These are phyloP conservation scores for Spodoptera frugiperda DNA, from an alignment of 1,140 invertebrate genomes.

Conservation along the genomic window DNA sequence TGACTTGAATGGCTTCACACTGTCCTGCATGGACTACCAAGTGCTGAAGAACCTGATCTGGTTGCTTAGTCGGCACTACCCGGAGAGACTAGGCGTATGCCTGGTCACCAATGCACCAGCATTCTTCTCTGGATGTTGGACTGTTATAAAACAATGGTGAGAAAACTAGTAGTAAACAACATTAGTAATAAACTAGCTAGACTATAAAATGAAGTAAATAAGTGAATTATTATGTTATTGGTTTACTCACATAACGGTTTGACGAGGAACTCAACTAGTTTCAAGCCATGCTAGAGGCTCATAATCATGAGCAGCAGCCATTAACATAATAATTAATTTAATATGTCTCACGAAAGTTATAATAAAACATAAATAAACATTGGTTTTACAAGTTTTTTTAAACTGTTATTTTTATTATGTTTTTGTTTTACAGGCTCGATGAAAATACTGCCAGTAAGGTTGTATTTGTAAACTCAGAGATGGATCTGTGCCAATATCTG, in stretches of 20 bases:
- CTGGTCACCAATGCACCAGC: slow-evolving; percentile 90
- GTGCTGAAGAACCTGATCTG: slow-evolving; percentile 92
- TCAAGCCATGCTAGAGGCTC: no score
- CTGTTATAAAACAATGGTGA: slow-evolving; percentile 90
- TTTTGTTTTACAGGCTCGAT: slow-evolving; percentile 87
- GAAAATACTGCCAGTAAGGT: slow-evolving; percentile 92
- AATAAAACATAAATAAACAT: no score
- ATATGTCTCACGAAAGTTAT: no score
- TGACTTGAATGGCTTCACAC: slow-evolving; percentile 90
- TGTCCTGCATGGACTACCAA: slow-evolving; percentile 92
- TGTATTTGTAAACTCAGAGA: slow-evolving; percentile 89
- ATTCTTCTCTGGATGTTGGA: slow-evolving; percentile 91
- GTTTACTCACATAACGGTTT: no score
- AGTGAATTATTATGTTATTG: no score
- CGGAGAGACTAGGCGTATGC: slow-evolving; percentile 91
- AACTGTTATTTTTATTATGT: no score
- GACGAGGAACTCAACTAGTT: no score
- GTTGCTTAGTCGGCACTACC: slow-evolving; percentile 91
- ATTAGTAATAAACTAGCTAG: no score
- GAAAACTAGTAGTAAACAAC: slow-evolving; percentile 36
- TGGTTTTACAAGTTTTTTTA: no score
- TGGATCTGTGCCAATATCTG: slow-evolving; percentile 90
- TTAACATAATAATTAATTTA: no score
- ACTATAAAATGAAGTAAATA: no score
- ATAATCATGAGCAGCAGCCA: no score